These are phyloP conservation scores for Cacoxenus indagator DNA, from an alignment of 2,888 invertebrate genomes.

Conservation along the genomic window DNA sequence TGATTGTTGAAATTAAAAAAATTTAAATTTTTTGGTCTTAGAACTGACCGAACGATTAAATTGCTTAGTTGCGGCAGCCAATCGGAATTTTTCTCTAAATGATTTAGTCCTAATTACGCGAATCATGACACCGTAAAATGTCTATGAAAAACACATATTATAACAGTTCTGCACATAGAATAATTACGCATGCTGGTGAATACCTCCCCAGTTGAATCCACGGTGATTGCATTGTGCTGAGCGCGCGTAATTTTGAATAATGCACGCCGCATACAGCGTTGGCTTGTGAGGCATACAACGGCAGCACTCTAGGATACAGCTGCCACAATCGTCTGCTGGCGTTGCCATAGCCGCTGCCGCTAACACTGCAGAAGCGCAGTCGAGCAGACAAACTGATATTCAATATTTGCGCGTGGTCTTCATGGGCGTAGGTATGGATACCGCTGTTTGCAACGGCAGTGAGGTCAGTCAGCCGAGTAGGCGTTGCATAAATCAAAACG, in stretches of 20 bases:
- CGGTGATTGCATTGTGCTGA: slow-evolving; percentile 63
- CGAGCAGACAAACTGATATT: slow-evolving; percentile 7
- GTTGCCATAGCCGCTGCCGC: too few species aligned
- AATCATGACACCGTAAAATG: slow-evolving; percentile 39
- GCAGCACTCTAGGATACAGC: neutral
- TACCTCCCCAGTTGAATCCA: slow-evolving; percentile 45
- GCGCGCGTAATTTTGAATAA: slow-evolving; percentile 55
- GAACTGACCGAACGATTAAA: neutral
- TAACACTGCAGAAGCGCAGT: neutral
- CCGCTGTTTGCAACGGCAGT: neutral
- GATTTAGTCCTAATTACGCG: slow-evolving; percentile 59
- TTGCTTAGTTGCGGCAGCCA: slow-evolving; percentile 35
- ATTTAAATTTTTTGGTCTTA: too few species aligned
- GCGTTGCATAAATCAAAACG: slow-evolving; percentile 56
- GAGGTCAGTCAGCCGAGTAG: neutral
- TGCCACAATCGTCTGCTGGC: too few species aligned
- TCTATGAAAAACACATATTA: neutral
- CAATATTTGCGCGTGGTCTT: slow-evolving; percentile 4
- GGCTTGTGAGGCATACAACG: neutral
- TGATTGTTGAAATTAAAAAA: too few species aligned
- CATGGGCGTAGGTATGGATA: neutral
- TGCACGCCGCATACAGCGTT: slow-evolving; percentile 40
- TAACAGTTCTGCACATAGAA: slow-evolving; percentile 1
- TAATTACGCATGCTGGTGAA: neutral
- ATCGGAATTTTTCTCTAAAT: slow-evolving; percentile 56